Conservation (phyloP, 1,140 invertebrate species). For the Heliconius congener region DNA sequence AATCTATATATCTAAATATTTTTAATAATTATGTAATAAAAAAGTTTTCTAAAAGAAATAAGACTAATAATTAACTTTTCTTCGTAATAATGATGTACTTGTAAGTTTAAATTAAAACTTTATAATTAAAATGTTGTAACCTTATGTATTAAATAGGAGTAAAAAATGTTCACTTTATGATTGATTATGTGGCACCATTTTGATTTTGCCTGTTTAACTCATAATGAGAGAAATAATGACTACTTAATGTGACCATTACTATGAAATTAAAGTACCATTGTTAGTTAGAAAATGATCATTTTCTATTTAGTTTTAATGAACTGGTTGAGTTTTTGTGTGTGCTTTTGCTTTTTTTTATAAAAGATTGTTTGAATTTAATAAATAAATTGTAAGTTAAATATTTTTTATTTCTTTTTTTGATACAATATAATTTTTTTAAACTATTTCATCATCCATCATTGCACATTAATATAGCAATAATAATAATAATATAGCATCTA, state of each 20-base stretch:
- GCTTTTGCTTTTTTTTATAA: neutral
- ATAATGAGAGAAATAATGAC: slow-evolving; percentile 5
- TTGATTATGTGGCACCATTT: neutral
- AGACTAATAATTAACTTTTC: neutral
- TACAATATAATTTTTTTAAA: too few relatives aligned
- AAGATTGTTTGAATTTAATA: neutral
- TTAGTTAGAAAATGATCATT: slow-evolving; percentile 4
- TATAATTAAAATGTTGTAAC: neutral
- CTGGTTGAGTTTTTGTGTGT: slow-evolving; percentile 13
- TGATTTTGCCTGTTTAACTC: neutral
- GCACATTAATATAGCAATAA: too few relatives aligned
- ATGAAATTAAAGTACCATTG: slow-evolving; percentile 3
- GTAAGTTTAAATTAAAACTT: neutral
- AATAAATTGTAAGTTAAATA: slow-evolving; percentile 17
- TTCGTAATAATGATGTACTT: neutral
- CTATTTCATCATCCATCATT: too few relatives aligned
- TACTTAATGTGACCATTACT: neutral
- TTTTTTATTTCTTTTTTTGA: neutral
- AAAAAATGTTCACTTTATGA: neutral
- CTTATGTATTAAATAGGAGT: neutral
- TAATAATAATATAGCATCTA: too few relatives aligned
- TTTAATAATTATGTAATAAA: too few relatives aligned
- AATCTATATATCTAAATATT: too few relatives aligned
- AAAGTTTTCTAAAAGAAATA: too few relatives aligned
- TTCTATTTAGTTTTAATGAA: neutral